Percentiles rank a stretch among this genome's conserved stretches.
phyloP scores from a whole-genome alignment of 92 coral and sea anemone genomes.

The Bergia puertoricense region DNA sequence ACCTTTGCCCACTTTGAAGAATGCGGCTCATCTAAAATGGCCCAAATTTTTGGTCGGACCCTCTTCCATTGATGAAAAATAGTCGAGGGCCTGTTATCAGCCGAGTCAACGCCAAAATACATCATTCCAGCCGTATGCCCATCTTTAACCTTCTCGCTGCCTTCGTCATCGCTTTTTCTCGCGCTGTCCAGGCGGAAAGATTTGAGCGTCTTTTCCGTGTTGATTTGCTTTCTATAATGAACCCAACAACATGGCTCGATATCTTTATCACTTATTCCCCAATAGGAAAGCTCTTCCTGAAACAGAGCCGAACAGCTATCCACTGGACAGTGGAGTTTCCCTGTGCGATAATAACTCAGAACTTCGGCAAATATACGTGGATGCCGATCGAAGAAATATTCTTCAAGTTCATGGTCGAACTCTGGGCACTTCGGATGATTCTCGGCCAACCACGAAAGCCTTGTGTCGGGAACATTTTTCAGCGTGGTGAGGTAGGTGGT shows the following conservation, averaged over 20 bases:
- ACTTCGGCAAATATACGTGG: constrained; percentile 92
- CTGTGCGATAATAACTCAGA: constrained; percentile 92
- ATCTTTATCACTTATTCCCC: constrained; percentile 96
- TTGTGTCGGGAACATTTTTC: constrained; percentile 81
- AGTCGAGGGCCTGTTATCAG: constrained; percentile 34
- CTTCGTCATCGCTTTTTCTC: constrained; percentile 58
- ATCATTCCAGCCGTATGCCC: constrained; percentile 34
- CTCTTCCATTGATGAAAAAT: constrained; percentile 61
- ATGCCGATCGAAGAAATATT: constrained; percentile 95
- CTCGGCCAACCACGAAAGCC: constrained; percentile 97
- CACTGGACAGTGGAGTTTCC: constrained; percentile 94
- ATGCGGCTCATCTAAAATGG: constrained; percentile 87
- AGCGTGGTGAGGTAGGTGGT: constrained; percentile 83
- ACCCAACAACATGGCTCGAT: constrained; percentile 99
- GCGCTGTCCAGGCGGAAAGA: constrained; percentile 86
- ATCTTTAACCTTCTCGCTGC: constrained; percentile 34
- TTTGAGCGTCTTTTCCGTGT: constrained; percentile 88
- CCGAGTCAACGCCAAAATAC: constrained; percentile 48
- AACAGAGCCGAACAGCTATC: constrained; percentile 85
- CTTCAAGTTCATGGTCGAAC: constrained; percentile 81
- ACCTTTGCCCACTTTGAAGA: constrained; percentile 90
- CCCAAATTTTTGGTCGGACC: constrained; percentile 77
- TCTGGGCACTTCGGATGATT: constrained; percentile 91
- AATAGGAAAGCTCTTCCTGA: constrained; percentile 91
- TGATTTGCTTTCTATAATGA: constrained; percentile 84